These are phyloP conservation scores for Spinus olivaceus DNA, from an alignment of 2,797 vertebrate genomes.

Conservation along the genomic window DNA sequence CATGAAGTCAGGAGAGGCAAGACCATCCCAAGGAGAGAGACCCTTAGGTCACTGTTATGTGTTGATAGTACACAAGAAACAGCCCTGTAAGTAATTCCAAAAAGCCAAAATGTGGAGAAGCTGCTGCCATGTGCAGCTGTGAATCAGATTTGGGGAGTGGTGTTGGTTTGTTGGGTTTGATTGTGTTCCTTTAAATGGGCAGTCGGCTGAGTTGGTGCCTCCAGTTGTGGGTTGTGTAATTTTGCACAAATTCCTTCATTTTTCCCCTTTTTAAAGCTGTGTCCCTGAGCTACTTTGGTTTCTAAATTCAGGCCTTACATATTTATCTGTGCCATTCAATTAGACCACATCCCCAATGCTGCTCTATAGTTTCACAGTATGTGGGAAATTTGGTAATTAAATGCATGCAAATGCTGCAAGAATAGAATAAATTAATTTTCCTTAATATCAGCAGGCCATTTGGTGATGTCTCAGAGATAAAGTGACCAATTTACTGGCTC, in stretches of 20 bases:
- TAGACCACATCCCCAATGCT: constrained; percentile 60
- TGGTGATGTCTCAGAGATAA: background rate
- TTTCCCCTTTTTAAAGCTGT: background rate
- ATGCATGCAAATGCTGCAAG: constrained; percentile 56
- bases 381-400: constrained; percentile 62
- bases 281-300: constrained; percentile 68
- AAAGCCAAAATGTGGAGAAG: fast-evolving
- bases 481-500: background rate
- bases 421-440: constrained; percentile 53
- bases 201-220: background rate
- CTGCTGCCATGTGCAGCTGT: background rate
- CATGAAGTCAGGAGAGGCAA: background rate
- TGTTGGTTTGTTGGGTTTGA: background rate
- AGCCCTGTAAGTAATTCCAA: fast-evolving
- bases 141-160: fast-evolving
- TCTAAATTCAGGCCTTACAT: constrained; percentile 54
- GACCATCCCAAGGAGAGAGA: background rate
- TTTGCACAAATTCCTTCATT: background rate
- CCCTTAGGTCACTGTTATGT: fast-evolving
- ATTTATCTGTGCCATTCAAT: constrained; percentile 69
- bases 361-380: constrained; percentile 39
- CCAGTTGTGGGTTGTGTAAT: background rate
- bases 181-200: background rate
- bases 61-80: fast-evolving
- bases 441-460: background rate